A percentile compares a stretch with the other conserved stretches of the same genome.
Evolutionary conservation across 2,888 invertebrate genomes (phyloP).

Genomic region (Himalopsyche kuldschensis): DNA sequence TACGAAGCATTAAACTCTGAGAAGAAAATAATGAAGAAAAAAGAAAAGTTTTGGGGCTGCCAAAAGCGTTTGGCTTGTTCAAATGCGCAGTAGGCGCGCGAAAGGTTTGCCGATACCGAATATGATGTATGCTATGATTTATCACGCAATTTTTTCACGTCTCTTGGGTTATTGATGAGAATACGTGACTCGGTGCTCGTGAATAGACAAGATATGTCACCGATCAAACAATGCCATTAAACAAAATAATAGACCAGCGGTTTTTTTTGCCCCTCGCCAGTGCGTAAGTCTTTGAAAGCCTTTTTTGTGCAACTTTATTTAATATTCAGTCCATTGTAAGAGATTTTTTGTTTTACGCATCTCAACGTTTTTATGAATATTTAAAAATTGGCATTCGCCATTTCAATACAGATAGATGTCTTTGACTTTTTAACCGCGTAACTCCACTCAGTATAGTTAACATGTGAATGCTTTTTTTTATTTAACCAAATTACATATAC

Average conservation of each 20-base stretch:
- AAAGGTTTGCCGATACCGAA: neutral
- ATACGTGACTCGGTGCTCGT: neutral
- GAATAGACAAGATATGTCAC: neutral
- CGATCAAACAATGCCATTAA: neutral
- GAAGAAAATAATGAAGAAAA: neutral
- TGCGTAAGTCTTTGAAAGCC: neutral
- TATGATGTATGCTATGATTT: neutral
- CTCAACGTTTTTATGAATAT: neutral
- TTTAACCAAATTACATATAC: no score
- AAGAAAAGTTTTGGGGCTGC: neutral
- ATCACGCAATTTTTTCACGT: neutral
- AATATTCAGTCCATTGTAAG: neutral
- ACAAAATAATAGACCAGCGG: neutral
- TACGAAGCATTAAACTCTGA: neutral
- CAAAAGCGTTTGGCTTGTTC: neutral
- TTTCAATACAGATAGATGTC: no score
- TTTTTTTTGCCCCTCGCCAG: neutral
- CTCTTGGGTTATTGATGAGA: neutral
- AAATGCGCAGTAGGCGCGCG: neutral
- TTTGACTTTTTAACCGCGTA: no score
- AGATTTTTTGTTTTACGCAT: neutral
- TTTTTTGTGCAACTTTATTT: neutral
- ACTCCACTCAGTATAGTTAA: no score
- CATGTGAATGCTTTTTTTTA: no score
- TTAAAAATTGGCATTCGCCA: neutral